Evolutionary conservation across 2,113 vertebrate genomes (phyloP), one percentile per base, ranked within the genome.

Genomic region (Anolis sagrei): DNA sequence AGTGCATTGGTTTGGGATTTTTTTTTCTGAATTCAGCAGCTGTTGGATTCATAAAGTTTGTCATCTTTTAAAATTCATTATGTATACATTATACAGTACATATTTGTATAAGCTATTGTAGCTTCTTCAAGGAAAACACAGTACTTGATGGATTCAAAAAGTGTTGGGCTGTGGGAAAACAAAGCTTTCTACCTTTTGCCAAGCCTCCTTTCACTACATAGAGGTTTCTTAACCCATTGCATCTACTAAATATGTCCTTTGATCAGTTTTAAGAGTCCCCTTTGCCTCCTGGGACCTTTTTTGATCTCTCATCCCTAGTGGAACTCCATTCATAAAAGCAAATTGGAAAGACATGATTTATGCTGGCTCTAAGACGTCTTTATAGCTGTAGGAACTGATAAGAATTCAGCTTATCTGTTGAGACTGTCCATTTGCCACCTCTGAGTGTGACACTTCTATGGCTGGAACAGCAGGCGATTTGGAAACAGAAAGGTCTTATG

Each of bases 41-140:
- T 36, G 73, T 93, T 76, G 92, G 75, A 86, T 89, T 78, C 92
- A 92, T 93, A 89, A 87, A 84, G 88, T 90, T 75, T 72, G 89
- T 91, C 91, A 6, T 80, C 51, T 66, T 93, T 62, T n/a, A 92
- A 89, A 91, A 88, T 90, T 94, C 91, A 94, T 93, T 78, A 77
- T 77, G 10, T 29, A 88, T 89, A 94, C 74, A 86, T 36, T 85
- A 74, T 84, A 88, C 89, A 1, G n/a, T 73, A 36, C 1, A 36
- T 86, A 66, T 92, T 86, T 70, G 70, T 91, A 91, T 87, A 76
- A 88, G 93, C 89, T 77, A 84, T 75, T 16, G 27, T 19, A 0
- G 1, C 5, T 21, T 81, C 88, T 76, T 92, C 13, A 0, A 0
- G 75, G 21, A n/a, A 4, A 4, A 39, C 5, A 39, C 13, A 16